phyloP scores from a whole-genome alignment of 2,797 vertebrate species.

The Somateria mollissima region DNA sequence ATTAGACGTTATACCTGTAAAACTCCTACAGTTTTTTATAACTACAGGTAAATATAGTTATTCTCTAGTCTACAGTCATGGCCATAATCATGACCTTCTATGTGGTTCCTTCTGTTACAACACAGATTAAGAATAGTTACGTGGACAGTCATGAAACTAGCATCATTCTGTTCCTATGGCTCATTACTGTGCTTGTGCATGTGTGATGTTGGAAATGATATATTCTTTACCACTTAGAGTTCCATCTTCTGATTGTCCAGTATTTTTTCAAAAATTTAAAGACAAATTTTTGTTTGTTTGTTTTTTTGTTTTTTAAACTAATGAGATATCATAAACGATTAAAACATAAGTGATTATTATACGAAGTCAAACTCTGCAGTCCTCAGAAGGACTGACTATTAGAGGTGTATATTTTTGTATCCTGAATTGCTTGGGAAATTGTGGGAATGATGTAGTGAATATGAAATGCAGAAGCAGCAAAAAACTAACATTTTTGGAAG shows the following conservation, averaged over 20 bases:
- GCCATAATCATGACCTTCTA: background rate
- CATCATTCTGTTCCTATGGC: background rate
- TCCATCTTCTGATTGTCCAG: background rate
- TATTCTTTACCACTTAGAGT: background rate
- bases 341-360: constrained; percentile 53
- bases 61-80: background rate
- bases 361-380: constrained; percentile 22
- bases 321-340: constrained; percentile 27
- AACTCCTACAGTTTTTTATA: too few relatives aligned
- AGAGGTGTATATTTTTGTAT: constrained; percentile 26
- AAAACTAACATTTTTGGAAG: constrained; percentile 50
- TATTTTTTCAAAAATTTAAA: constrained; percentile 28
- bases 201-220: background rate
- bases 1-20: background rate
- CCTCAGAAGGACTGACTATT: constrained; percentile 16
- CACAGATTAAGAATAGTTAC: background rate
- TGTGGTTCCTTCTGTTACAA: background rate
- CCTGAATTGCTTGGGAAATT: constrained; percentile 35
- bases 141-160: background rate
- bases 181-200: background rate
- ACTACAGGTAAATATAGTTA: too few relatives aligned
- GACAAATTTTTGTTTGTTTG: background rate
- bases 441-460: constrained; percentile 22
- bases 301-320: too few relatives aligned
- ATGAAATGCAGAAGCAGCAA: constrained; percentile 46